These are phyloP conservation scores for Notolepis coatsorum DNA, from an alignment of 2,797 vertebrate species.

Conservation along the genomic window DNA sequence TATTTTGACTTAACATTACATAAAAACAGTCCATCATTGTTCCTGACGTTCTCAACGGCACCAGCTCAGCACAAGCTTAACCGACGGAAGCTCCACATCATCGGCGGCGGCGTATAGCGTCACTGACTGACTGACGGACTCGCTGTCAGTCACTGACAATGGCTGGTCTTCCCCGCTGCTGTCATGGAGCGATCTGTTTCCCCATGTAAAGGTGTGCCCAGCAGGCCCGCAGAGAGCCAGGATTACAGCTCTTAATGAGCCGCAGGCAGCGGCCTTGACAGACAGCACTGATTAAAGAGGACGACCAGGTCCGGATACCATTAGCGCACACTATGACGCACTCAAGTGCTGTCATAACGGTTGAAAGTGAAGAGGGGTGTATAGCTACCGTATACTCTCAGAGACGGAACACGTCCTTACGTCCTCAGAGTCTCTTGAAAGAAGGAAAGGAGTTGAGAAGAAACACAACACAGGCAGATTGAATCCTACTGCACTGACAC, in stretches of 20 bases:
- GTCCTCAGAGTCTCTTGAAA: not conserved
- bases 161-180: slow-evolving; percentile 6
- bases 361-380: not conserved
- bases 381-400: too few species aligned
- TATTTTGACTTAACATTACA: too few species aligned
- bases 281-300: slow-evolving; percentile 44
- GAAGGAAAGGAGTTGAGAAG: not conserved
- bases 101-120: not conserved
- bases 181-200: slow-evolving; percentile 21
- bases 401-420: not conserved
- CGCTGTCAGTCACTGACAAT: slow-evolving; percentile 11
- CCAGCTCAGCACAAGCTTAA: slow-evolving; percentile 5
- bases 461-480: not conserved
- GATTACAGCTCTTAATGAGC: slow-evolving; percentile 26
- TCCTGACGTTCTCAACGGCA: not conserved
- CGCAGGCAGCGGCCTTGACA: slow-evolving; percentile 32
- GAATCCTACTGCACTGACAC: not conserved
- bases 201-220: slow-evolving; percentile 49
- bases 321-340: slow-evolving; percentile 11
- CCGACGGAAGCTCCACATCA: not conserved
- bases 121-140: slow-evolving; percentile 34
- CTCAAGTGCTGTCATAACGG: slow-evolving; percentile 15
- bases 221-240: slow-evolving; percentile 46
- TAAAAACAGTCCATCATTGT: not conserved
- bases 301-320: slow-evolving; percentile 20